Conservation (phyloP, 2,113 vertebrate genomes). For the Ibidorhyncha struthersii region DNA sequence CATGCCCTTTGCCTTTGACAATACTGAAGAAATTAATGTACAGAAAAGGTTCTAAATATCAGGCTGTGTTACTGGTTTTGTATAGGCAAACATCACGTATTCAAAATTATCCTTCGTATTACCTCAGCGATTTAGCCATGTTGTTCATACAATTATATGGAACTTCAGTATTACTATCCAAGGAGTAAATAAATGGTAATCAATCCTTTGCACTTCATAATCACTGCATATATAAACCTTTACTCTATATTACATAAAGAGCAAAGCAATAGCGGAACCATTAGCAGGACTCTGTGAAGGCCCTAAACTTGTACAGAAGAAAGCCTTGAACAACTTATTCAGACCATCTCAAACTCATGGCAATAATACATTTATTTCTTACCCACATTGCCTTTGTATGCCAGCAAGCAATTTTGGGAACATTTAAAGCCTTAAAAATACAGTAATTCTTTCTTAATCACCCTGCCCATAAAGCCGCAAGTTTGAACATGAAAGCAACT, state of each 20-base stretch:
- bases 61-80: background rate
- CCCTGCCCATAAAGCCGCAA: background rate
- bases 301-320: background rate
- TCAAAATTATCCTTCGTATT: background rate
- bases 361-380: background rate
- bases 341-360: background rate
- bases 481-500: background rate
- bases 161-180: background rate
- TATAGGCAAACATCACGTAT: background rate
- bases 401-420: background rate
- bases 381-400: background rate
- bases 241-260: background rate
- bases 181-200: background rate
- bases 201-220: background rate
- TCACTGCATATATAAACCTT: background rate
- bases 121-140: background rate
- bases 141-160: background rate
- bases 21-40: background rate
- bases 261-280: background rate
- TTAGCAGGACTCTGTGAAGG: background rate
- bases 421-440: background rate
- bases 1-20: background rate
- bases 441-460: background rate
- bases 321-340: background rate
- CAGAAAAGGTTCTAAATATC: background rate